These are phyloP conservation scores for Sebastiscus albofasciatus DNA, from an alignment of 2,797 vertebrate species.

Conservation along the genomic window DNA sequence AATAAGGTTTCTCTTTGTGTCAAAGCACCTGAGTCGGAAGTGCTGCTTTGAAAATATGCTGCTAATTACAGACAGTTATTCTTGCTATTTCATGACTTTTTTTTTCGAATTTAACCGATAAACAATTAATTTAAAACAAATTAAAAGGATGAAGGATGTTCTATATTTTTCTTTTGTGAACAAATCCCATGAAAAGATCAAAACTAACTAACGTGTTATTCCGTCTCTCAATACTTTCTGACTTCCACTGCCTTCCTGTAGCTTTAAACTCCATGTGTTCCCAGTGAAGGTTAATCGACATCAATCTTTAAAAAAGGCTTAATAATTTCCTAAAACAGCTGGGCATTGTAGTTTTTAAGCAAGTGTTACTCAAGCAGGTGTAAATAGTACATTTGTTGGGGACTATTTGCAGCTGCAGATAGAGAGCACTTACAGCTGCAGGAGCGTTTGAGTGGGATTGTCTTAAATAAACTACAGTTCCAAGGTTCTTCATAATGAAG, in stretches of 20 bases:
- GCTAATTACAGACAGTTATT: slow-evolving; percentile 10
- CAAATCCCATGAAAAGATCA: not conserved
- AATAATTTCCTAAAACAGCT: too few species aligned
- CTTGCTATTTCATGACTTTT: not conserved
- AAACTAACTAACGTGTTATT: not conserved
- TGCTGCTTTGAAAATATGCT: not conserved
- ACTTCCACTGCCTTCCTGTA: not conserved
- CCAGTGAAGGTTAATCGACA: not conserved
- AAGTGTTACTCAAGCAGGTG: too few species aligned
- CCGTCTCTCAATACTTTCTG: not conserved
- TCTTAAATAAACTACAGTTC: too few species aligned
- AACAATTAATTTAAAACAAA: not conserved
- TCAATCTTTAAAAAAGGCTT: not conserved
- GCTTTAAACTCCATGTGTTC: not conserved
- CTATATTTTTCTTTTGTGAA: not conserved
- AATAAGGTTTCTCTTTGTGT: slow-evolving; percentile 52
- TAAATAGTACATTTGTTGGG: too few species aligned
- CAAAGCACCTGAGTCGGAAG: slow-evolving; percentile 12
- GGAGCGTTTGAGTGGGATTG: too few species aligned
- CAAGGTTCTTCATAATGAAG: too few species aligned
- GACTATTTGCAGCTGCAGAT: too few species aligned
- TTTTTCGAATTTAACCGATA: not conserved
- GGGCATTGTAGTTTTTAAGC: too few species aligned
- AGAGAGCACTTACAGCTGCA: too few species aligned
- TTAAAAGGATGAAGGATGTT: not conserved